Base-by-base conservation (phyloP, 2,797 vertebrate species). In the Lepus townsendii region DNA sequence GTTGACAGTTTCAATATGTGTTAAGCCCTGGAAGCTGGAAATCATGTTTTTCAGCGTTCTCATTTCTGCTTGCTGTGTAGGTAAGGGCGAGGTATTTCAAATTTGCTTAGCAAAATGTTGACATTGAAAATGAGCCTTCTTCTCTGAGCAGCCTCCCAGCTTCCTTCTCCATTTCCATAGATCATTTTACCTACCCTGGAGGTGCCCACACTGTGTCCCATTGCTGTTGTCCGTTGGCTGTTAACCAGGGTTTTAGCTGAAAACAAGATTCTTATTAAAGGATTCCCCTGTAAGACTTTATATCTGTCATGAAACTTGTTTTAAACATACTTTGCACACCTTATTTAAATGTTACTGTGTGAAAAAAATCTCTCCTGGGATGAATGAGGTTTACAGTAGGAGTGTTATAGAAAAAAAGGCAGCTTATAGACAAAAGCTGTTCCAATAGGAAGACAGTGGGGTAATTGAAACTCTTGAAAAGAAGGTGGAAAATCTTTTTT, bases 291-390 rank as follows among this genome's bases (percentile, higher is more conserved):
- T 62, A 52, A 91, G 32, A 7, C 77, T 91, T 93, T 85, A 83
- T 19, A 93, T 54, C 38, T 84, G 77, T 77, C 72, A 30, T 26
- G 20, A 42, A 84, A 89, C 42, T 22, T 69, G 35, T 87, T 91
- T 88, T 87, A 94, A 83, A 73, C 50, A 54, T 71, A 88, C 66
- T 94, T 96, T 89, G 54, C 54, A 47, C 57, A 54, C 30, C 7
- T 62, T 69, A 87, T 90, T 94, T 93, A 82, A 88, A 94, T 96
- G 14, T 72, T 76, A 72, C 38, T 65, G 5, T 77, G 47, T 88
- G 72, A 65, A 91, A 89, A 7, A 52, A 4, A 42, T 92, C 13
- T 77, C 57, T 91, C 38, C 27, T 66, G 82, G 78, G 80, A 84
- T 77, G 57, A 73, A 42, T 5, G 52, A 68, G 47, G 82, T 90